Conservation (phyloP, 2,888 invertebrate species). For the Harpalus rufipes region DNA sequence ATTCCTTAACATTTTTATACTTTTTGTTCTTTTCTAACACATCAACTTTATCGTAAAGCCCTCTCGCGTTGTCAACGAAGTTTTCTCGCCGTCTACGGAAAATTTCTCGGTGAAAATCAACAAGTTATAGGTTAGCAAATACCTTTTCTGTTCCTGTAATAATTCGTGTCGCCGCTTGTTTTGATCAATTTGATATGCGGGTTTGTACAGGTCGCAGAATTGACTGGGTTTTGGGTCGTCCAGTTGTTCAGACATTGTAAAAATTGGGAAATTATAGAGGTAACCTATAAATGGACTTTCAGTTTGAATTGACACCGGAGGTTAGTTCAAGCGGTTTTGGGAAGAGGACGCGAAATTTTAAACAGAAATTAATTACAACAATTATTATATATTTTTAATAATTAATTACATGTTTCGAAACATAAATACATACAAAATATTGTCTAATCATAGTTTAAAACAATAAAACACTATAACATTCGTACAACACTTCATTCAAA, state of each 20-base stretch:
- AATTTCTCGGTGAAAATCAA: constrained; percentile 18
- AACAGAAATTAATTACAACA: no score
- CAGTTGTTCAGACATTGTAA: background rate
- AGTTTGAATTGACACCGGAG: no score
- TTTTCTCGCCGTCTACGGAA: constrained; percentile 77
- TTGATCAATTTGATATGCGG: constrained; percentile 19
- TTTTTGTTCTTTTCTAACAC: constrained; percentile 71
- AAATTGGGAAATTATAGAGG: background rate
- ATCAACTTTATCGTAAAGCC: constrained; percentile 76
- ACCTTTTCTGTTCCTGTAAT: constrained; percentile 82
- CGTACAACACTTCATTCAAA: no score
- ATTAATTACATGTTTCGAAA: no score
- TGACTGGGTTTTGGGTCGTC: constrained; percentile 28
- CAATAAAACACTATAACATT: no score
- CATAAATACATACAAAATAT: no score
- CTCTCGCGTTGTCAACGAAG: constrained; percentile 78
- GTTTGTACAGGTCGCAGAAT: constrained; percentile 45
- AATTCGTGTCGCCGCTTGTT: constrained; percentile 78
- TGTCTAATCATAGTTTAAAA: no score
- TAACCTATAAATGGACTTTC: no score
- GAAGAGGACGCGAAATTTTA: no score
- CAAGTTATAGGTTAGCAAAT: constrained; percentile 69
- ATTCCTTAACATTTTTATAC: constrained; percentile 71
- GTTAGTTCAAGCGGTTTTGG: no score
- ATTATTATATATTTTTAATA: no score